Base-by-base conservation (phyloP, 2,888 invertebrate species). In the Apamea crenata region DNA sequence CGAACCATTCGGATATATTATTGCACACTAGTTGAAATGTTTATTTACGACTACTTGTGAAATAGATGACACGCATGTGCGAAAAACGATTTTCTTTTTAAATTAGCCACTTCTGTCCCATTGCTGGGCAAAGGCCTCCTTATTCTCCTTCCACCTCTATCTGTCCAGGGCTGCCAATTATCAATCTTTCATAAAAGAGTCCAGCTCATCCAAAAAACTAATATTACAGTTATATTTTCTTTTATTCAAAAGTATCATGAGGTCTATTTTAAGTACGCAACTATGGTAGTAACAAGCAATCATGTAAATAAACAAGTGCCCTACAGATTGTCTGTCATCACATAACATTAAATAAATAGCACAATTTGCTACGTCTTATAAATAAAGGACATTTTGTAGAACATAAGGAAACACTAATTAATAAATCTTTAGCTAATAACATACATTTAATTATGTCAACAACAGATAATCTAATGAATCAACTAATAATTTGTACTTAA, bases 11-110 rank as follows among this genome's bases (percentile, higher is more conserved):
- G 7, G 7, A 14, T 40, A 7, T 25, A 72, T 67, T 25, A 72
- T 67, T 72, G 14, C 56, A 72, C 50, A 69, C 12, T 25, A 3
- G 1, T 40, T 71, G 25, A 53, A 71, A 71, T 56, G 21, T 6
- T 66, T 84, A 69, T 53, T 85, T 85, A 67, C 59, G 7, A 40
- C 29, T 40, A 36, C 16, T 81, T 80, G 53, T 16, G 85, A 81
- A 80, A 84, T 71, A 36, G 7, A 29, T 66, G 56, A 40, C 69
- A 18, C 7, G 10, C 21, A 18, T 32, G 21, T 53, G n/a, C 12
- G 40, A 40, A 44, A 56, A 36, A 12, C 14, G 1, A 18, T 0
- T 44, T 40, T 40, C 7, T 40, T 40, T 36, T 36, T 36, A 36
- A 36, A 36, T 36, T 40, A 40, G 40, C 40, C 40, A 7, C 0